phyloP scores from a whole-genome alignment of 2,888 invertebrate species.

The Pandemis cinnamomeana region DNA sequence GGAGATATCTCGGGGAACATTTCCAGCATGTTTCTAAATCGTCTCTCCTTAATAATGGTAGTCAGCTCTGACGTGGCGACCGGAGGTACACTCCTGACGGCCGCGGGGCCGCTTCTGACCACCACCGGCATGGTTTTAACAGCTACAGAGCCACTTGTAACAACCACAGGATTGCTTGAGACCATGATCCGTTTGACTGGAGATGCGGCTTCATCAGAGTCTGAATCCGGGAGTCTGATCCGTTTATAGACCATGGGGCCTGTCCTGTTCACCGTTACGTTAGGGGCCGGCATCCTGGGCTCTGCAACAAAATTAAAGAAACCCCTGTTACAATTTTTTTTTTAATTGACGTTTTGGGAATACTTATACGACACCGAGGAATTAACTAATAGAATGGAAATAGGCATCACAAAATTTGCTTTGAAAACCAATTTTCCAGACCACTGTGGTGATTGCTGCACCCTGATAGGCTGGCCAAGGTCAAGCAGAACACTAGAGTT shows the following conservation, averaged over 20 bases:
- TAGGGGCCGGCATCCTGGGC: constrained; percentile 70
- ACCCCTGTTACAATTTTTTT: background rate
- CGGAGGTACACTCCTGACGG: constrained; percentile 7
- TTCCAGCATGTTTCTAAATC: constrained; percentile 86
- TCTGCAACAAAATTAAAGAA: constrained; percentile 49
- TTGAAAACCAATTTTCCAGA: no score
- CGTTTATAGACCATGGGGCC: constrained; percentile 72
- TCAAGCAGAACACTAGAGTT: no score
- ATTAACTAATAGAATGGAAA: no score
- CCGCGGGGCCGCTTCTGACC: background rate
- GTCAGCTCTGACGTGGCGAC: constrained; percentile 60
- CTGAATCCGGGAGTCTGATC: constrained; percentile 80
- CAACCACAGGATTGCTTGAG: constrained; percentile 13
- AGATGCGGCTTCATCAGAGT: constrained; percentile 78
- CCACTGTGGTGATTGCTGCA: no score
- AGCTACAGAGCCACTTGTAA: background rate
- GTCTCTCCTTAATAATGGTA: constrained; percentile 81
- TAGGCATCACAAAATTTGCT: no score
- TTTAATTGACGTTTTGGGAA: background rate
- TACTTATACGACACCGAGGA: no score
- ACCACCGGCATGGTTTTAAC: background rate
- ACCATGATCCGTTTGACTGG: constrained; percentile 60
- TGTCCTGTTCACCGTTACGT: constrained; percentile 53
- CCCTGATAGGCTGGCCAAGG: no score
- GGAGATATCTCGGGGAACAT: constrained; percentile 86